These are phyloP conservation scores for Perizoma affinitatum DNA, from an alignment of 2,888 invertebrate genomes.

Conservation along the genomic window DNA sequence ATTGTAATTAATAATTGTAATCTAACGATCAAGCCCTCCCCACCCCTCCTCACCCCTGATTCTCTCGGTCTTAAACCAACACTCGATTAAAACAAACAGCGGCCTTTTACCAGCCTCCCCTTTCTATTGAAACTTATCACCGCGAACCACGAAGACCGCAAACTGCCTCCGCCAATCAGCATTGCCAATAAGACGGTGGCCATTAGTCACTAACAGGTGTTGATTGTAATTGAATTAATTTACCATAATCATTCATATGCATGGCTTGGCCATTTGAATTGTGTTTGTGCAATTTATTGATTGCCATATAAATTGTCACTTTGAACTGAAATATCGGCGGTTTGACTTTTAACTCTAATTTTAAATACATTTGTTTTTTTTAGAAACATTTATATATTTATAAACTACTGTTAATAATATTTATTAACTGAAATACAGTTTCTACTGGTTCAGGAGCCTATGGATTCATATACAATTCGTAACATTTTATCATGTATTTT, in stretches of 20 bases:
- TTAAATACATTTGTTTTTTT: too few relatives aligned
- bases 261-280: slow-evolving; percentile 24
- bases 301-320: too few relatives aligned
- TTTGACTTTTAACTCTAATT: too few relatives aligned
- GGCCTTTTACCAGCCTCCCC: slow-evolving; percentile 2
- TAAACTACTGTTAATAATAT: too few relatives aligned
- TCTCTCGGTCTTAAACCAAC: slow-evolving; percentile 3
- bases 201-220: slow-evolving; percentile 53
- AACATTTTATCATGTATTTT: too few relatives aligned
- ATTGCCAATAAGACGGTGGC: slow-evolving; percentile 41
- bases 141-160: slow-evolving; percentile 12
- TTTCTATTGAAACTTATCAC: slow-evolving; percentile 17
- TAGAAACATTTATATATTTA: too few relatives aligned
- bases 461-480: too few relatives aligned
- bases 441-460: too few relatives aligned
- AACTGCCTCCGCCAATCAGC: slow-evolving; percentile 36
- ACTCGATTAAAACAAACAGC: slow-evolving; percentile 7
- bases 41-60: neutral
- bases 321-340: too few relatives aligned
- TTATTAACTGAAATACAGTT: too few relatives aligned
- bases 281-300: slow-evolving; percentile 12
- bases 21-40: too few relatives aligned
- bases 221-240: slow-evolving; percentile 56
- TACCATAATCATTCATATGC: slow-evolving; percentile 46
- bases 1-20: too few relatives aligned